phyloP scores from a whole-genome alignment of 1,140 invertebrate genomes.

The Trigoniulus corallinus region DNA sequence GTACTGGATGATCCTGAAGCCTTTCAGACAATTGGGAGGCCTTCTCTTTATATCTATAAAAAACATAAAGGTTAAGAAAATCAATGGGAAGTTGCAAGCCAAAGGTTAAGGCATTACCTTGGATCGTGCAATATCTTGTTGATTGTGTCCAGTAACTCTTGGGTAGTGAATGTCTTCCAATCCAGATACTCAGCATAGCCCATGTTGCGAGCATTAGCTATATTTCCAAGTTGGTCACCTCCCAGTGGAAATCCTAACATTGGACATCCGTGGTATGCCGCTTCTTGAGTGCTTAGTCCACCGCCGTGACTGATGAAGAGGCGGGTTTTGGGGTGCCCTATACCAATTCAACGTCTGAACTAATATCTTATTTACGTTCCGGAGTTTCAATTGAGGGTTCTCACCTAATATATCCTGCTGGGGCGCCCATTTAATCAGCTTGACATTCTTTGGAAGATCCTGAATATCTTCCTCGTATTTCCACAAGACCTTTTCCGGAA shows the following conservation, averaged over 20 bases:
- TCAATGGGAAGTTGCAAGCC: neutral
- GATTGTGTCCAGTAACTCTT: neutral
- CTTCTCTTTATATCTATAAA: slow-evolving; percentile 5
- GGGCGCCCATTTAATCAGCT: neutral
- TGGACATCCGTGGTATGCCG: slow-evolving; percentile 47
- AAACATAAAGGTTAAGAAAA: neutral
- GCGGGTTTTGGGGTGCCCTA: slow-evolving; percentile 45
- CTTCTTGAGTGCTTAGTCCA: slow-evolving; percentile 45
- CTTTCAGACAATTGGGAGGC: slow-evolving; percentile 13
- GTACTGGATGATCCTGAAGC: slow-evolving; percentile 33
- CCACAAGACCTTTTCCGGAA: slow-evolving; percentile 12
- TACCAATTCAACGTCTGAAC: neutral
- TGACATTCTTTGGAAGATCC: slow-evolving; percentile 8
- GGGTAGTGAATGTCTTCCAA: neutral
- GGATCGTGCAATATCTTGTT: slow-evolving; percentile 5
- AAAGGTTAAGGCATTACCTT: neutral
- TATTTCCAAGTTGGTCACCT: slow-evolving; percentile 36
- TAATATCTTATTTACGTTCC: neutral
- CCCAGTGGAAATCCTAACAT: slow-evolving; percentile 49
- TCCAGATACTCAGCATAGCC: slow-evolving; percentile 20
- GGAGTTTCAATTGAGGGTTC: neutral
- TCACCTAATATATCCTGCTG: slow-evolving; percentile 1
- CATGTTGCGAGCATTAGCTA: slow-evolving; percentile 22
- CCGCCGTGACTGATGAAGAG: slow-evolving; percentile 55
- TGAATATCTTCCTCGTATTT: slow-evolving; percentile 12